Evolutionary conservation across 2,113 vertebrate species (phyloP).

Genomic region (Petrocephalus microphthalmus): DNA sequence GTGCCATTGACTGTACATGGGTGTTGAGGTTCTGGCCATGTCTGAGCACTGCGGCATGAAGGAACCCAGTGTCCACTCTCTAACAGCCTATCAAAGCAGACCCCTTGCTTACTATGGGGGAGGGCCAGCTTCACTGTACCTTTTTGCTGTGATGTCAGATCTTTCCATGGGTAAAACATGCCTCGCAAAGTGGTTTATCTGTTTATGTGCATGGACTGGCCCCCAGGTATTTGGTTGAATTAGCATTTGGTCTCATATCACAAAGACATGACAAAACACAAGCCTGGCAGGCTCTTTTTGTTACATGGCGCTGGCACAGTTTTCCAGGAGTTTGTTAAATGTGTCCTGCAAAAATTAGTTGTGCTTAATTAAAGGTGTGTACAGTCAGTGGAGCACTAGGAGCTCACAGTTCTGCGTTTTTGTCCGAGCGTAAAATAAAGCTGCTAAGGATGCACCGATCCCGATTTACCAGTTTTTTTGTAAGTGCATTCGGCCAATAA

Average conservation of each 20-base stretch:
- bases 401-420: neutral
- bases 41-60: neutral
- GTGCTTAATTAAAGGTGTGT: neutral
- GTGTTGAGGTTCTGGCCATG: neutral
- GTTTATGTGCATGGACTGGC: neutral
- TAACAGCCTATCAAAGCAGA: neutral
- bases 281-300: neutral
- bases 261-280: neutral
- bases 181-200: neutral
- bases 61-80: neutral
- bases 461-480: too few relatives aligned
- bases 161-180: neutral
- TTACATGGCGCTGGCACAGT: neutral
- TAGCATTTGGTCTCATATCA: neutral
- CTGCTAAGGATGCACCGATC: neutral
- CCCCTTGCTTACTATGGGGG: neutral
- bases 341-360: neutral
- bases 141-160: neutral
- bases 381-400: neutral
- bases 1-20: neutral
- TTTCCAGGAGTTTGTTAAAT: neutral
- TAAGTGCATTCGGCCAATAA: too few relatives aligned
- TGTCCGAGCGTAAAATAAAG: neutral
- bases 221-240: neutral
- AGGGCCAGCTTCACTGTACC: neutral